Conservation (phyloP, 2,113 vertebrate genomes). For the Brienomyrus longianalis region DNA sequence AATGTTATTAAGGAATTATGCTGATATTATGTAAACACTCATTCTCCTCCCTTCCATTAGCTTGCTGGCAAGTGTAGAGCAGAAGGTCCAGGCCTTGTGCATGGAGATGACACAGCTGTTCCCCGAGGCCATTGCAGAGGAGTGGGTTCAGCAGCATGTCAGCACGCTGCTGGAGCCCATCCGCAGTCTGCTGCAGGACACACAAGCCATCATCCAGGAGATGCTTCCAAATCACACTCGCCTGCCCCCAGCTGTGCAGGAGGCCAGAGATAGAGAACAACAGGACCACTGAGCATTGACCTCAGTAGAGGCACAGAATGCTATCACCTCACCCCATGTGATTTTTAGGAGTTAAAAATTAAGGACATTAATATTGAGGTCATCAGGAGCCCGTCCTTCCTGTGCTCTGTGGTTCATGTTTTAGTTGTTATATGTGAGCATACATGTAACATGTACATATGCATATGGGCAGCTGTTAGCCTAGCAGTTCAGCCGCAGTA, state of each 20-base stretch:
- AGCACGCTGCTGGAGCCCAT: slow-evolving; percentile 63
- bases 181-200: slow-evolving; percentile 64
- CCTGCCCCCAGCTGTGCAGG: neutral
- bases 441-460: neutral
- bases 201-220: slow-evolving; percentile 42
- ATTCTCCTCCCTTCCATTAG: slow-evolving; percentile 47
- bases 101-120: slow-evolving; percentile 70
- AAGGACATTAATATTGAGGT: neutral
- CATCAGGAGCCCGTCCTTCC: neutral
- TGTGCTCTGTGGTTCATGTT: neutral
- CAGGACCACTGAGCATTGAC: neutral
- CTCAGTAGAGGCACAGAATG: neutral
- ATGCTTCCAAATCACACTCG: slow-evolving; percentile 30
- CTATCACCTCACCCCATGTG: neutral
- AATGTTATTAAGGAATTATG: neutral
- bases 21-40: neutral
- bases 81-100: slow-evolving; percentile 59
- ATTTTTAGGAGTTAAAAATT: neutral
- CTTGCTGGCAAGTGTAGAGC: slow-evolving; percentile 61
- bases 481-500: neutral
- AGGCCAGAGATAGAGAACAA: neutral
- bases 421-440: neutral
- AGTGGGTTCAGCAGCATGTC: slow-evolving; percentile 87
- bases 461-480: neutral
- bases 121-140: slow-evolving; percentile 63